Base-by-base conservation (phyloP, 2,888 invertebrate genomes). In the Agriopis aurantiaria region DNA sequence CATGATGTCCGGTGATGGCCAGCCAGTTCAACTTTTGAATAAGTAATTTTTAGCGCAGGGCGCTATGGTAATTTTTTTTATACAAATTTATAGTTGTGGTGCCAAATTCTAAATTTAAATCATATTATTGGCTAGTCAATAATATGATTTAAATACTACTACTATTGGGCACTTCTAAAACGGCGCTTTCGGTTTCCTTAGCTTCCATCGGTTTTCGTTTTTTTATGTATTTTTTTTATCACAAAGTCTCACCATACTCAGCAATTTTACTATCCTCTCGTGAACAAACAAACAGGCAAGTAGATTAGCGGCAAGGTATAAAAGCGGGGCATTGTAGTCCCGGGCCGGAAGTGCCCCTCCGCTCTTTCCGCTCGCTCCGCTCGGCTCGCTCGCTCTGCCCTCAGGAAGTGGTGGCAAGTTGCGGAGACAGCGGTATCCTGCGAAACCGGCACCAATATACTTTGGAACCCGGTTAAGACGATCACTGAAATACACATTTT, bases 351-450 rank as follows among this genome's bases (percentile, higher is more conserved):
- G 78, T 78, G 81, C 80, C 77, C 72, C 70, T 68, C 68, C 71
- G 63, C 46, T 57, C 60, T 52, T 56, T 65, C 75, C 65, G 75
- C 75, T 68, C 61, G 65, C 69, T 56, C 51, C 33, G 53, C 55
- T 55, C 43, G 55, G 55, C 60, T 41, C 33, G 53, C 55, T 33
- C 55, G 55, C 57, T 57, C 56, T 66, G 61, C 59, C 65, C 69
- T 75, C 80, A 78, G 92, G 92, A 92, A 89, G 87, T 88, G 87
- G 91, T 86, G 91, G 93, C 88, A 88, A 87, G 85, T 88, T 87
- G 85, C 91, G 90, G 92, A 92, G 92, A 92, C 93, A 89, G 88
- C 84, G 84, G 84, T 88, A 82, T 92, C 92, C 92, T 91, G 89
- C 73, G 85, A 64, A 71, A 68, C 73, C 68, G 71, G 74, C 45